Percentiles rank a stretch among this genome's conserved stretches.
These are phyloP conservation scores for Macrophya alboannulata DNA, from an alignment of 2,888 invertebrate species.

Conservation along the genomic window DNA sequence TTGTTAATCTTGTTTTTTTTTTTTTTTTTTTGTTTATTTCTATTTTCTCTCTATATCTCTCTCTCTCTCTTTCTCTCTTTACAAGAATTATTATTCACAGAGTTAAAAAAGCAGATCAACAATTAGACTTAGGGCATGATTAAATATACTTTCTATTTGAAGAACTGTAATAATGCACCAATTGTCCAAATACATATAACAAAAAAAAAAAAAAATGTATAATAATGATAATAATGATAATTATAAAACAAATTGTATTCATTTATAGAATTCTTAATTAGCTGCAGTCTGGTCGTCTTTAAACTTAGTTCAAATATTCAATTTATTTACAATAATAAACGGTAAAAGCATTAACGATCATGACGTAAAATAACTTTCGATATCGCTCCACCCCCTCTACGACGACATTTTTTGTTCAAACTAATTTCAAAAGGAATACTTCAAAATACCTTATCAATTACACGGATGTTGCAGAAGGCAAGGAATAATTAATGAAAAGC, in stretches of 20 bases:
- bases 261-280: slow-evolving; percentile 45
- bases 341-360: slow-evolving; percentile 36
- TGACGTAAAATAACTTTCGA: slow-evolving; percentile 29
- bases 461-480: slow-evolving; percentile 12
- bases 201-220: slow-evolving; percentile 3
- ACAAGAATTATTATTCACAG: slow-evolving; percentile 28
- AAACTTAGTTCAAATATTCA: slow-evolving; percentile 46
- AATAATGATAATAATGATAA: not conserved
- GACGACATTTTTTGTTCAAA: not conserved
- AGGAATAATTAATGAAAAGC: not conserved
- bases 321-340: slow-evolving; percentile 51
- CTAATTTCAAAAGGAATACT: not conserved
- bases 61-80: not conserved
- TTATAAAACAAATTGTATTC: not conserved
- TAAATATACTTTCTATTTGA: not conserved
- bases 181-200: slow-evolving; percentile 45
- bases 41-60: not conserved
- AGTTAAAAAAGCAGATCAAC: slow-evolving; percentile 46
- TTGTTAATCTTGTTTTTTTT: slow-evolving; percentile 8
- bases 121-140: slow-evolving; percentile 34
- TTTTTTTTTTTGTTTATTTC: not conserved
- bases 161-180: slow-evolving; percentile 35
- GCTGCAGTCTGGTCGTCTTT: slow-evolving; percentile 51
- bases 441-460: not conserved
- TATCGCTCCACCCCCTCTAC: slow-evolving; percentile 22